Conservation (phyloP, 1,140 invertebrate species). For the Nasonia giraulti region DNA sequence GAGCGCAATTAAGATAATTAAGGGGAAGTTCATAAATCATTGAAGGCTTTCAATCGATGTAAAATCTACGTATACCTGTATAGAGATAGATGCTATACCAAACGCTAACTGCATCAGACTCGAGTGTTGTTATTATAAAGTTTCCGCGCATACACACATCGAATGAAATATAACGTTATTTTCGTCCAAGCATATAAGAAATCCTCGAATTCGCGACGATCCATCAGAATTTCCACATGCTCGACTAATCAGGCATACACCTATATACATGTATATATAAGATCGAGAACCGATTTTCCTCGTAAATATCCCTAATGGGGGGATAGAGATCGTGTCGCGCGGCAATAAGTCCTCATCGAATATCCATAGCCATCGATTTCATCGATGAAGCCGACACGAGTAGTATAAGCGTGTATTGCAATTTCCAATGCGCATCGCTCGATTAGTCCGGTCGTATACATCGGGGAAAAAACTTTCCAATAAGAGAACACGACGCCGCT, state of each 20-base stretch:
- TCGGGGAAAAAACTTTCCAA: background rate
- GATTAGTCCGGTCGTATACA: background rate
- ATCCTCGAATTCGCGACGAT: no score
- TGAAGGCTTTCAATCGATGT: background rate
- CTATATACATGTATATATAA: no score
- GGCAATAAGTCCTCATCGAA: constrained; percentile 8
- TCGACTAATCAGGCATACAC: no score
- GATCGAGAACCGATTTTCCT: no score
- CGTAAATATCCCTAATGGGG: no score
- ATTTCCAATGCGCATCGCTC: background rate
- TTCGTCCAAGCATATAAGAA: no score
- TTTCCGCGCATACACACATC: no score
- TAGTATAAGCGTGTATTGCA: background rate
- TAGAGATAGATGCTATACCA: background rate
- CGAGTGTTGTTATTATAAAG: no score
- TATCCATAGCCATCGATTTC: constrained; percentile 15
- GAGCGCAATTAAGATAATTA: background rate
- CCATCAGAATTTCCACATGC: no score
- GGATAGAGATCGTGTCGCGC: background rate
- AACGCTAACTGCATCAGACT: background rate
- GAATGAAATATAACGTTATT: no score
- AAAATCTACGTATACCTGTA: background rate
- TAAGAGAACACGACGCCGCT: no score
- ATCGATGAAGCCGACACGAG: background rate
- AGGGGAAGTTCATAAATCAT: background rate